These are phyloP conservation scores for Lysiphlebus fabarum DNA, from an alignment of 1,140 invertebrate species.

Conservation along the genomic window DNA sequence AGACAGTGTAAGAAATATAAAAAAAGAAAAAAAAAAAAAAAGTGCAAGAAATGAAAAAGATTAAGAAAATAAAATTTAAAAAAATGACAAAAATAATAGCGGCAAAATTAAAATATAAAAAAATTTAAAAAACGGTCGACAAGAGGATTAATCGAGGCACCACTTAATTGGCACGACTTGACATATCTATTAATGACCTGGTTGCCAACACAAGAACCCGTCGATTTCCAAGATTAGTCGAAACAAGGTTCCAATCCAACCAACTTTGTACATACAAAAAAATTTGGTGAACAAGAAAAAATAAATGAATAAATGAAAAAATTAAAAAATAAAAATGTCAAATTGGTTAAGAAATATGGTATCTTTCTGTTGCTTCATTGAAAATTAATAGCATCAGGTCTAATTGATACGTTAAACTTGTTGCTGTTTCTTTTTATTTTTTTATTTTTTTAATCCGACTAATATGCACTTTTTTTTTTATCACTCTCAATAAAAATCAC, in stretches of 20 bases:
- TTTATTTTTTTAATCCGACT: not conserved
- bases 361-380: constrained; percentile 26
- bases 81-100: too few relatives aligned
- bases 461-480: not conserved
- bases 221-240: constrained; percentile 38
- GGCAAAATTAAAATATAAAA: too few relatives aligned
- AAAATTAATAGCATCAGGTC: constrained; percentile 42
- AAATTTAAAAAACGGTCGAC: not conserved
- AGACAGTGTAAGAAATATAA: not conserved
- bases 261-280: not conserved
- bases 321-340: constrained; percentile 35
- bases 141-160: constrained; percentile 35
- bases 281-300: not conserved
- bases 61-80: too few relatives aligned
- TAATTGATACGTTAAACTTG: constrained; percentile 41
- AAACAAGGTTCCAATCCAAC: constrained; percentile 23
- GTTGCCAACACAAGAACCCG: constrained; percentile 3
- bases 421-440: too few relatives aligned
- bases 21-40: too few relatives aligned
- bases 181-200: constrained; percentile 43
- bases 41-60: too few relatives aligned
- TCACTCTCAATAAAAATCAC: too few relatives aligned
- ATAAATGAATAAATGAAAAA: not conserved
- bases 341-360: constrained; percentile 34
- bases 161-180: constrained; percentile 39